These are phyloP conservation scores for Trididemnum nubilum DNA, from an alignment of 23 tunicate genomes.

Conservation along the genomic window DNA sequence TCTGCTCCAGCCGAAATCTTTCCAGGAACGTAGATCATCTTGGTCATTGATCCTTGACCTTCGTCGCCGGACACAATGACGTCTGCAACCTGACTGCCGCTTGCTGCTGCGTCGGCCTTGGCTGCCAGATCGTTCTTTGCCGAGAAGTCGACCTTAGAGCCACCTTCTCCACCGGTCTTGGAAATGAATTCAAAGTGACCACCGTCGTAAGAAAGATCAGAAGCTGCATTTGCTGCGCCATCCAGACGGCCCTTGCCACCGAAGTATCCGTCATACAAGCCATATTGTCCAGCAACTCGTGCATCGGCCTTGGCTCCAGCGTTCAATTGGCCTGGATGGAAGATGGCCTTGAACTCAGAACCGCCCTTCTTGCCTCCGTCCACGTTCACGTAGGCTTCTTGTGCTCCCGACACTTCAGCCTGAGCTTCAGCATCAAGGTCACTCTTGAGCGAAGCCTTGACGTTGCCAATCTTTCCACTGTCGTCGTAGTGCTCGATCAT, in stretches of 20 bases:
- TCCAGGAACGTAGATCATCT: slow-evolving; percentile 18
- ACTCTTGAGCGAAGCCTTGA: slow-evolving; percentile 15
- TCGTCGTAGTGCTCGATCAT: neutral
- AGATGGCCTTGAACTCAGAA: neutral
- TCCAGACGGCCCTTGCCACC: slow-evolving; percentile 8
- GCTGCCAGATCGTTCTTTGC: slow-evolving; percentile 18
- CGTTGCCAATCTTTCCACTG: neutral
- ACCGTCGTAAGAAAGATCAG: neutral
- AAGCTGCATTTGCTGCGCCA: neutral
- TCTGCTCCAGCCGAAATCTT: slow-evolving; percentile 17
- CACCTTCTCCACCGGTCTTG: neutral
- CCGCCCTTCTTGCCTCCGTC: slow-evolving; percentile 24
- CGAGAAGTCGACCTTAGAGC: neutral
- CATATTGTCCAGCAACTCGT: neutral
- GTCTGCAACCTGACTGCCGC: slow-evolving; percentile 15
- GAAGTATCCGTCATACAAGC: neutral
- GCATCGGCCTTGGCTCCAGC: neutral
- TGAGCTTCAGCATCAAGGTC: neutral
- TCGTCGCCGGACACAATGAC: neutral
- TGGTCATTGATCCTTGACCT: neutral
- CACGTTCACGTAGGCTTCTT: neutral
- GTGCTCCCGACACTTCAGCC: neutral
- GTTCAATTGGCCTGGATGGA: slow-evolving; percentile 5
- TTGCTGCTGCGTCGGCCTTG: neutral
- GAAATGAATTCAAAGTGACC: slow-evolving; percentile 1